Evolutionary conservation across 2,797 vertebrate genomes (phyloP), one percentile per base, ranked within the genome.

Genomic region (Pangasius sanitwongsei): DNA sequence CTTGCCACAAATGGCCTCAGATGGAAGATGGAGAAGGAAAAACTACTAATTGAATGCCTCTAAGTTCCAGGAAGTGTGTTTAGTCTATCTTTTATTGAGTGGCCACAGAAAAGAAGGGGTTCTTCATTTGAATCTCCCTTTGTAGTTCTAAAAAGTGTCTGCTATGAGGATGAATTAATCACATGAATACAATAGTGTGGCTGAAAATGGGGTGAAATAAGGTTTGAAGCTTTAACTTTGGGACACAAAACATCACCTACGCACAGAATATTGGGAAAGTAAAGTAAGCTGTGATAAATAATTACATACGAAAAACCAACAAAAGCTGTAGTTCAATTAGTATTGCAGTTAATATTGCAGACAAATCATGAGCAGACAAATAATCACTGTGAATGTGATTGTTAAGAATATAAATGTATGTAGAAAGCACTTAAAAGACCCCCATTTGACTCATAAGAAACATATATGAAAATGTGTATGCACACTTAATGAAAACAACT

Each of bases 41-140:
- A 92, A 93, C 90, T 92, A 92, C 93, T 95, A 96, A 96, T 96
- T 95, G 94, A 93, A 94, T 83, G 91, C 91, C 72, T 94, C 93
- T 90, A 91, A 89, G 90, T 91, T 90, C 93, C 92, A 93, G 93
- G 91, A 95, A 94, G 93, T 93, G 93, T 87, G 91, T 91, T 93
- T 90, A 87, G 88, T 88, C 83, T 92, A 88, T 92, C 77, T 93
- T 92, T 94, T 91, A 93, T 90, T 90, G 91, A 93, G 90, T 91
- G 87, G 92, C 86, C 90, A 53, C 65, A 90, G 86, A 34, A 70
- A 83, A 83, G 37, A n/a, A 41, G 20, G 34, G 55, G 18, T 61
- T 82, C 34, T 34, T 65, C 12, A 83, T 83, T 13, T 15, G 57
- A 83, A 7, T 28, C 34, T 41, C 34, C 15, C 37, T 41, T 0